Base-by-base conservation (phyloP, 2,113 vertebrate species). In the Alligator sinensis region DNA sequence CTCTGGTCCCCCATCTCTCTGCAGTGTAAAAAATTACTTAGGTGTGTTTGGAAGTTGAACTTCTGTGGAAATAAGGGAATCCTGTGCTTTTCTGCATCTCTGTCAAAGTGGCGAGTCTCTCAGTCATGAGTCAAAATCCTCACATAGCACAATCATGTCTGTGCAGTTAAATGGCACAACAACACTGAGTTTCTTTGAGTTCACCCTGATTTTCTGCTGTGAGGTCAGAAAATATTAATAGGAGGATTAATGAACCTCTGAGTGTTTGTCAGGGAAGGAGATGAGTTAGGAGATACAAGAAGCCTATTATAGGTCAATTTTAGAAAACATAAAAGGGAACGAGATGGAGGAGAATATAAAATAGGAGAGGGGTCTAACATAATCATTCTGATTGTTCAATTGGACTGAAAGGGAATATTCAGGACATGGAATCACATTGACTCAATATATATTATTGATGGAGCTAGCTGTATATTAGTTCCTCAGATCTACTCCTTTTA, bases 311-410 rank as follows among this genome's bases (percentile, higher is more conserved):
- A 12, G 89, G 89, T 47, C 47, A 89, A 62, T 76, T 11, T 9
- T 55, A 77, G 95, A 90, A 96, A 18, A 86, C 93, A 89, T 64
- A 60, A 82, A 94, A 82, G 87, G 89, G 58, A 95, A 92, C 82
- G 92, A 94, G 78, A 72, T 30, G 59, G 57, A 88, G 62, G 28
- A 76, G 15, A 24, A 28, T 58, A 2, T 11, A 13, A 16, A 4
- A 38, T 68, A 62, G 70, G 94, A 83, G 4, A 1, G 66, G 90
- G 78, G 84, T 80, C 82, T 94, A 72, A 54, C 2, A 2, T 55
- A 94, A 89, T 70, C 87, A 38, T 92, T 95, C 70, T 85, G 82
- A 81, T 95, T 93, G 94, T 90, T 89, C 96, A 91, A 87, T 28
- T 77, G 90, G 83, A 27, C 90, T 91, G 89, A 8, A 61, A 80